Percentiles rank a stretch among this genome's conserved stretches.
Conservation (phyloP, 1,140 invertebrate species). For the Octopus bimaculoides region DNA sequence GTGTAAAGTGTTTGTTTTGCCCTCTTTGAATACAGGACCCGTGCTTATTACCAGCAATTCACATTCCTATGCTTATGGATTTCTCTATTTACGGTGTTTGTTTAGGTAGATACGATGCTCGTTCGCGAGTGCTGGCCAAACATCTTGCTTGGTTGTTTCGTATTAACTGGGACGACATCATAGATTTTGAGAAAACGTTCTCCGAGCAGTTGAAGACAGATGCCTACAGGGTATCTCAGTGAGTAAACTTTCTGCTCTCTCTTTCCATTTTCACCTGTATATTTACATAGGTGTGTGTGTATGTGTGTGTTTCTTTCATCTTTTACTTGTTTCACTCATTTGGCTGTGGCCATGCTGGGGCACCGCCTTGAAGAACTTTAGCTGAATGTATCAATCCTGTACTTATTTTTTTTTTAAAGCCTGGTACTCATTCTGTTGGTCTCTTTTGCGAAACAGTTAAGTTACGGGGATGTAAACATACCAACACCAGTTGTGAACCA, state of each 20-base stretch:
- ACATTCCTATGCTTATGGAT: not conserved
- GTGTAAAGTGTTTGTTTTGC: no score
- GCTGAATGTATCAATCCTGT: no score
- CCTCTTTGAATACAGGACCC: no score
- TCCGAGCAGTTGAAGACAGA: conserved; percentile 56
- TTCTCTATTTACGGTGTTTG: conserved; percentile 12
- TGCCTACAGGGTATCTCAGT: conserved; percentile 53
- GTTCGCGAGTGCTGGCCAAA: conserved; percentile 65
- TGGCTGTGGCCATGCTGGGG: no score
- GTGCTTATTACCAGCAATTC: no score
- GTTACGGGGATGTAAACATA: no score
- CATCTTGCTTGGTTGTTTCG: conserved; percentile 61
- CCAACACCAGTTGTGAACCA: no score
- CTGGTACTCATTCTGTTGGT: no score
- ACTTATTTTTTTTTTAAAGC: no score
- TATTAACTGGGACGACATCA: conserved; percentile 62
- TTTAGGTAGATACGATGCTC: conserved; percentile 67
- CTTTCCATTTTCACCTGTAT: not conserved
- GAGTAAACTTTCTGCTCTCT: conserved; percentile 24
- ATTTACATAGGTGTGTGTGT: not conserved
- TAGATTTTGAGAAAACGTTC: conserved; percentile 56
- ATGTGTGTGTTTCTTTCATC: not conserved
- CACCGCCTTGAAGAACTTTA: not conserved
- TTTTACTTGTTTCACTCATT: not conserved
- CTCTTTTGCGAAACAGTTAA: no score